Percentiles rank a stretch among this genome's conserved stretches.
Conservation (phyloP, 53 echinoderm and acorn worm species). For the Echinometra lucunter region DNA sequence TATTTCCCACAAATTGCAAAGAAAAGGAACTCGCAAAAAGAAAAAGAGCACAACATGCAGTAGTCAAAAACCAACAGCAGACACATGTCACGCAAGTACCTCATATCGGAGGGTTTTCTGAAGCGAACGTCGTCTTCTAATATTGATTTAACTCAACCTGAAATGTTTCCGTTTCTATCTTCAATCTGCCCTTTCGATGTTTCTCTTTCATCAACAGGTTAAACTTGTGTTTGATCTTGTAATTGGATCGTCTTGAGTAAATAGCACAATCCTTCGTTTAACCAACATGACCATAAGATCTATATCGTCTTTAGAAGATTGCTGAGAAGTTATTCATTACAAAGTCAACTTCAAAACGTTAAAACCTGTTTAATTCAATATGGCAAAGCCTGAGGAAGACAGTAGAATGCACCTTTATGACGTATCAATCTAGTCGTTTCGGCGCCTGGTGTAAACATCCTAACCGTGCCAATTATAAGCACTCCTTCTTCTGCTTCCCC, state of each 20-base stretch:
- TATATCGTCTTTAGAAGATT: background rate
- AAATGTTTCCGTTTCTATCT: constrained; percentile 59
- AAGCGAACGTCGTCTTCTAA: background rate
- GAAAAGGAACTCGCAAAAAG: constrained; percentile 14
- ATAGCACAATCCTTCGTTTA: constrained; percentile 36
- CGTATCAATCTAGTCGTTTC: background rate
- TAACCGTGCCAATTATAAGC: background rate
- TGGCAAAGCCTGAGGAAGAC: background rate
- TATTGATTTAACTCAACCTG: constrained; percentile 37
- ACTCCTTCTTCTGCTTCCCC: background rate
- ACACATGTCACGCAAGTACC: constrained; percentile 33
- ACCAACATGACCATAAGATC: constrained; percentile 15
- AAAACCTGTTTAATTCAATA: background rate
- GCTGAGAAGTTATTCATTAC: background rate
- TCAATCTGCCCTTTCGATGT: constrained; percentile 13
- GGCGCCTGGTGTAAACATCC: background rate
- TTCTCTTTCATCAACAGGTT: constrained; percentile 12
- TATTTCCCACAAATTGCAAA: constrained; percentile 43
- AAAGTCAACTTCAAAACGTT: constrained; percentile 12
- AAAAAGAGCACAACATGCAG: background rate
- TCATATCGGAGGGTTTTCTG: background rate
- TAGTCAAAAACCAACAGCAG: constrained; percentile 22
- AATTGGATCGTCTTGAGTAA: constrained; percentile 56
- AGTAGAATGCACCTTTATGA: background rate
- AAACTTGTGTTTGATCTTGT: constrained; percentile 61